Base-by-base conservation (phyloP, 2,888 invertebrate genomes). In the Sphaerophoria rueppellii region DNA sequence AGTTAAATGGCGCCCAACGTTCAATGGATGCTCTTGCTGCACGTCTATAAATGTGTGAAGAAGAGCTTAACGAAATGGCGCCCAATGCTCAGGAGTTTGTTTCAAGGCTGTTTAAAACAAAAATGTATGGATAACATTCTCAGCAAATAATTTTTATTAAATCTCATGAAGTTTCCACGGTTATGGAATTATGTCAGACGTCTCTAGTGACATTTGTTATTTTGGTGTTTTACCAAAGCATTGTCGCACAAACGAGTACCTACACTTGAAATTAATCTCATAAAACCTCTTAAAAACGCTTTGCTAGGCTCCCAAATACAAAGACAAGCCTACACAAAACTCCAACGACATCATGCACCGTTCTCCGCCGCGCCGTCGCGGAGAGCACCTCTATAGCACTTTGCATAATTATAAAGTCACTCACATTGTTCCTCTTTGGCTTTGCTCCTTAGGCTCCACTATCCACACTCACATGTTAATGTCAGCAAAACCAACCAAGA, bases 341-440 rank as follows among this genome's bases (percentile, higher is more conserved):
- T 34, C 24, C 46, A 46, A 55, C 24, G n/a, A 40, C 32, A 40
- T n/a, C n/a, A 11, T 34, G n/a, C 12, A 12, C 12, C 43, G 43
- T 2, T 43, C 43, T 0, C n/a, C 40, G 4, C 9, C 4, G 2
- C 40, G 43, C 12, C 43, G 24, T 24, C 35, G 37, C 34, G 6
- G 11, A 12, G 14, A 34, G 32, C 52, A 67, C 35, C 69, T 40
- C 14, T 50, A 46, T 9, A 43, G 70, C 71, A 67, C 72, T 80
- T 73, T 85, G 76, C 80, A 85, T 80, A 85, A 85, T 80, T 78
- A 82, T 70, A n/a, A n/a, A n/a, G 78, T 73, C 77, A 78, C 50
- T 77, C 73, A 69, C 77, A 77, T 77, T 61, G 61, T 72, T 67
- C 61, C 40, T 32, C 50, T 16, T 52, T 6, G n/a, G 16, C 52